These are phyloP conservation scores for Macrobrachium rosenbergii DNA, from an alignment of 1,140 invertebrate genomes.

Conservation along the genomic window DNA sequence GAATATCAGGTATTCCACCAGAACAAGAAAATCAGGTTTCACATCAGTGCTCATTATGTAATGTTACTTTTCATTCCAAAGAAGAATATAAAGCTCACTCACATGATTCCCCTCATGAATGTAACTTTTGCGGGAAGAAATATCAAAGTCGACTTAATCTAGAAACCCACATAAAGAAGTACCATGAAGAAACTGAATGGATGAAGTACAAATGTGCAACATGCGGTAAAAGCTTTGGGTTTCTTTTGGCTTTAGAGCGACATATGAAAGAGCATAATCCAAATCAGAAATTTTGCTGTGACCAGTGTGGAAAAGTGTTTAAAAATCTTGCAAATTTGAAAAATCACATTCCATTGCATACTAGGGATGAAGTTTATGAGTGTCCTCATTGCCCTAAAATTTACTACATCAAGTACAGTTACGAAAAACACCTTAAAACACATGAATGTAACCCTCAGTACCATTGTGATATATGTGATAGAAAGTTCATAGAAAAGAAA, in stretches of 20 bases:
- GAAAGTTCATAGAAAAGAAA: constrained; percentile 50
- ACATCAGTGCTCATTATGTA: constrained; percentile 35
- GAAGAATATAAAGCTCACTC: constrained; percentile 5
- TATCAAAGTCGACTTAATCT: constrained; percentile 45
- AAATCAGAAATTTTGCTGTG: constrained; percentile 55
- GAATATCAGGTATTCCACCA: too few relatives aligned
- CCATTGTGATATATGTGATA: constrained; percentile 54
- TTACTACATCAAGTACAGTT: constrained; percentile 57
- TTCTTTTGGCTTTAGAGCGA: constrained; percentile 45
- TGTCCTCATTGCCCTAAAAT: constrained; percentile 47
- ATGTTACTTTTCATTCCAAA: constrained; percentile 37
- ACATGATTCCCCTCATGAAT: constrained; percentile 30
- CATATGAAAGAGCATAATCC: constrained; percentile 60
- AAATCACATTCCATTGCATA: constrained; percentile 48
- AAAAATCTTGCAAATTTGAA: constrained; percentile 48
- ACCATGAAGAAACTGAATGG: constrained; percentile 55
- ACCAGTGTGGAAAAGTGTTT: constrained; percentile 58
- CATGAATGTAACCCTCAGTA: constrained; percentile 45
- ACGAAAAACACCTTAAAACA: constrained; percentile 50
- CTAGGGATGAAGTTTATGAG: constrained; percentile 43
- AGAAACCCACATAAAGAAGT: constrained; percentile 47
- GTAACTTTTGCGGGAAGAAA: constrained; percentile 46
- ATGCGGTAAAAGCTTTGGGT: constrained; percentile 50
- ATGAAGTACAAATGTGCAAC: constrained; percentile 58
- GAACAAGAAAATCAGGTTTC: background rate